Percentiles rank a stretch among this genome's conserved stretches.
phyloP scores from a whole-genome alignment of 2,888 invertebrate species.

The Carcina quercana region DNA sequence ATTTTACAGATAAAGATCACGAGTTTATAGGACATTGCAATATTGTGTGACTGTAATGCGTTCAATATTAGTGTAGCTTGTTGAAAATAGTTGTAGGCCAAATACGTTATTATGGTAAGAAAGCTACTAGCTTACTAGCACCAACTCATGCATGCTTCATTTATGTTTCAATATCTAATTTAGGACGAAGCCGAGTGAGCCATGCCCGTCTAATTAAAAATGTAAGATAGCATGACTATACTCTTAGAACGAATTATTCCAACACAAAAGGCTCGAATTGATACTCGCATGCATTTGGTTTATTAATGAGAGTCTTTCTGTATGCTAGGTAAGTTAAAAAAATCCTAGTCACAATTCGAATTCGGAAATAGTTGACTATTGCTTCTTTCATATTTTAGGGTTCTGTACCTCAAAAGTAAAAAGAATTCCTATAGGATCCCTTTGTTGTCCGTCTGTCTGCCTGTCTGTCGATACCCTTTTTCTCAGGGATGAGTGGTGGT shows the following conservation, averaged over 20 bases:
- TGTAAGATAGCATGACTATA: not conserved
- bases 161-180: slow-evolving; percentile 5
- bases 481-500: too few relatives aligned
- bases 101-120: not conserved
- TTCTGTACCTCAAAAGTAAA: too few relatives aligned
- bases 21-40: slow-evolving; percentile 6
- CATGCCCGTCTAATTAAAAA: not conserved
- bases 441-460: too few relatives aligned
- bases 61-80: not conserved
- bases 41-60: not conserved
- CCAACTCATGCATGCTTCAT: slow-evolving; percentile 3
- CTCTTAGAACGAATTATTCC: not conserved
- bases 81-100: not conserved
- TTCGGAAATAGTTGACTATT: too few relatives aligned
- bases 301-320: too few relatives aligned
- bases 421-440: too few relatives aligned
- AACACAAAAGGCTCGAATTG: too few relatives aligned
- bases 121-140: not conserved
- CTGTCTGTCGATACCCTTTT: too few relatives aligned
- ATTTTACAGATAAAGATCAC: slow-evolving; percentile 11
- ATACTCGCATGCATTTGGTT: too few relatives aligned
- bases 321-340: too few relatives aligned
- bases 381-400: too few relatives aligned
- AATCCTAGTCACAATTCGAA: too few relatives aligned
- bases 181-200: not conserved